A percentile compares a stretch with the other conserved stretches of the same genome.
phyloP scores from a whole-genome alignment of 2,797 vertebrate species.

The Thaleichthys pacificus region DNA sequence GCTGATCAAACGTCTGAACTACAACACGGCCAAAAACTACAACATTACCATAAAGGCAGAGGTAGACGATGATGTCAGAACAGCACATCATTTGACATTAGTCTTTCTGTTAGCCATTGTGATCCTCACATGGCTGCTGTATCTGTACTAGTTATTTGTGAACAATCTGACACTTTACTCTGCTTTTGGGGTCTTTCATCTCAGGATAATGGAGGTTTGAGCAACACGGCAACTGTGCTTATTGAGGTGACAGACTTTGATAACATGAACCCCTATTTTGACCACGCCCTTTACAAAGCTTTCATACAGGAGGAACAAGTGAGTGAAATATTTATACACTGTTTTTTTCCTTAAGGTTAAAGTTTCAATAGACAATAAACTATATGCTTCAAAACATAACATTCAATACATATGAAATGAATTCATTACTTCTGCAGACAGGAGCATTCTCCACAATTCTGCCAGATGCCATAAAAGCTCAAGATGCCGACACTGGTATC shows the following conservation, averaged over 20 bases:
- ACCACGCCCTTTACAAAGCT: conserved; percentile 64
- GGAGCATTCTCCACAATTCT: conserved; percentile 52
- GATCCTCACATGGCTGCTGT: no score
- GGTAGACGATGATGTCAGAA: conserved; percentile 47
- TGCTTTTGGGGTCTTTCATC: conserved; percentile 29
- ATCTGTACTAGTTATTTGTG: neutral
- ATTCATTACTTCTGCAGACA: conserved; percentile 46
- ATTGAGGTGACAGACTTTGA: conserved; percentile 73
- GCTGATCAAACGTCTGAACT: conserved; percentile 70
- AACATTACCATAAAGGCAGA: conserved; percentile 67
- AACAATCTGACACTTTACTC: neutral
- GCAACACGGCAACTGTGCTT: conserved; percentile 50
- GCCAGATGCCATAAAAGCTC: conserved; percentile 74
- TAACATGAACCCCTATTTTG: conserved; percentile 78
- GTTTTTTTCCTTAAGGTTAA: neutral
- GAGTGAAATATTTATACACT: conserved; percentile 9
- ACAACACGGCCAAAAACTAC: conserved; percentile 64
- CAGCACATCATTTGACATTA: neutral
- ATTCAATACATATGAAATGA: neutral
- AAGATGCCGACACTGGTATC: conserved; percentile 80
- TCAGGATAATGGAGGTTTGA: conserved; percentile 60
- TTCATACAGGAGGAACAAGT: conserved; percentile 72
- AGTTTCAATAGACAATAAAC: neutral
- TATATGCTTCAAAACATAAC: neutral
- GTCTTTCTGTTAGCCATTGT: neutral